Percentiles rank a stretch among this genome's conserved stretches.
Conservation (phyloP, 2,888 invertebrate species). For the Crossocerus cetratus region DNA sequence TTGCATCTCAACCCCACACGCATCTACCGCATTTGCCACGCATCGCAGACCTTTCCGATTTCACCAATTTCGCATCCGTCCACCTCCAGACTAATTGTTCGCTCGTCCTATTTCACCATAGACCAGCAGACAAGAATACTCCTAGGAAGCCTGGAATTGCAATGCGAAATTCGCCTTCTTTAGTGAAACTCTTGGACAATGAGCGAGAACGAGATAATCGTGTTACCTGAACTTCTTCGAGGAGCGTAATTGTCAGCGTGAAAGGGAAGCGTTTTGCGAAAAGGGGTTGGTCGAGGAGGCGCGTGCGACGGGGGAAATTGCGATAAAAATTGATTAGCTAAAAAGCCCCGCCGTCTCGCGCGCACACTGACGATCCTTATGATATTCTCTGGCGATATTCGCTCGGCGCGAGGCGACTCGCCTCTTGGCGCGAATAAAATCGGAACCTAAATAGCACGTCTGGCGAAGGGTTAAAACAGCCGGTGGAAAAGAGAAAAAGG, state of each 20-base stretch:
- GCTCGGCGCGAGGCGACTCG: slow-evolving; percentile 38
- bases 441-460: slow-evolving; percentile 56
- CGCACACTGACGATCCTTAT: not conserved
- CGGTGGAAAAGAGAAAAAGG: slow-evolving; percentile 51
- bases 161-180: slow-evolving; percentile 4
- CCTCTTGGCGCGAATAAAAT: slow-evolving; percentile 52
- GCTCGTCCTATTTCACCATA: slow-evolving; percentile 5
- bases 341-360: not conserved
- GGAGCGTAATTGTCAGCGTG: too few relatives aligned
- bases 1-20: slow-evolving; percentile 17
- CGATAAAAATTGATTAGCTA: not conserved
- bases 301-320: not conserved
- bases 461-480: slow-evolving; percentile 54
- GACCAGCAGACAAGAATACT: slow-evolving; percentile 17
- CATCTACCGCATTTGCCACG: slow-evolving; percentile 5
- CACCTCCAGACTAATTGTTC: not conserved
- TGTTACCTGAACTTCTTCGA: too few relatives aligned
- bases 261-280: too few relatives aligned
- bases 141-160: slow-evolving; percentile 7
- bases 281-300: too few relatives aligned
- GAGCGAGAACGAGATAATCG: too few relatives aligned
- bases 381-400: slow-evolving; percentile 38
- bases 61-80: not conserved
- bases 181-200: not conserved
- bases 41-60: not conserved